These are phyloP conservation scores for Sceliomorpha sp. DNA, from an alignment of 2,888 invertebrate species.

Conservation along the genomic window DNA sequence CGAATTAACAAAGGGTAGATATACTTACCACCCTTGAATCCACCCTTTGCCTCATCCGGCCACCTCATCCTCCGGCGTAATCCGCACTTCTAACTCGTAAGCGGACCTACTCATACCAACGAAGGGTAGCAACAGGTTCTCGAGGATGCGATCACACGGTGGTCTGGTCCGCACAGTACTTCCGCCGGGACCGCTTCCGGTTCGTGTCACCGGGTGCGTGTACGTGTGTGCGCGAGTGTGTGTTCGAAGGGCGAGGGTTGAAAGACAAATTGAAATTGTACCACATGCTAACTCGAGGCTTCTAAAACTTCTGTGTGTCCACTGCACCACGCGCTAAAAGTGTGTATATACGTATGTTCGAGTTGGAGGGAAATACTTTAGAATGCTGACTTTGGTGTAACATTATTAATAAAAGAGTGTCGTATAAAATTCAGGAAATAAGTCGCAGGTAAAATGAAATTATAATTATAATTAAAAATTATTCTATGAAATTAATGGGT, in stretches of 20 bases:
- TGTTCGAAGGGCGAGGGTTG: conserved; percentile 26
- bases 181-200: conserved; percentile 49
- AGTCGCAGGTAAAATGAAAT: too few relatives aligned
- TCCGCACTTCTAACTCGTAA: conserved; percentile 67
- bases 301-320: conserved; percentile 5
- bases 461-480: too few relatives aligned
- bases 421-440: too few relatives aligned
- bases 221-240: conserved; percentile 15
- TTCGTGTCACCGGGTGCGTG: conserved; percentile 34
- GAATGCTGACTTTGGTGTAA: too few relatives aligned
- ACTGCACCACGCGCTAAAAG: background rate
- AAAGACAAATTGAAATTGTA: conserved; percentile 43
- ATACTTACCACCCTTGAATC: conserved; percentile 62
- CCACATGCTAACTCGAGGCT: conserved; percentile 6
- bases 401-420: too few relatives aligned
- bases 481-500: too few relatives aligned
- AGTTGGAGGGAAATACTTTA: too few relatives aligned
- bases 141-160: conserved; percentile 66
- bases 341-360: too few relatives aligned
- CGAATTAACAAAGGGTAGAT: conserved; percentile 74
- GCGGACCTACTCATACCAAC: conserved; percentile 61
- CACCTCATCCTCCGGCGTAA: conserved; percentile 47
- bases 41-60: conserved; percentile 53
- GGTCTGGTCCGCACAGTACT: conserved; percentile 54
- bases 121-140: conserved; percentile 72